Conservation (phyloP, 2,797 vertebrate species). For the Pygocentrus nattereri region DNA sequence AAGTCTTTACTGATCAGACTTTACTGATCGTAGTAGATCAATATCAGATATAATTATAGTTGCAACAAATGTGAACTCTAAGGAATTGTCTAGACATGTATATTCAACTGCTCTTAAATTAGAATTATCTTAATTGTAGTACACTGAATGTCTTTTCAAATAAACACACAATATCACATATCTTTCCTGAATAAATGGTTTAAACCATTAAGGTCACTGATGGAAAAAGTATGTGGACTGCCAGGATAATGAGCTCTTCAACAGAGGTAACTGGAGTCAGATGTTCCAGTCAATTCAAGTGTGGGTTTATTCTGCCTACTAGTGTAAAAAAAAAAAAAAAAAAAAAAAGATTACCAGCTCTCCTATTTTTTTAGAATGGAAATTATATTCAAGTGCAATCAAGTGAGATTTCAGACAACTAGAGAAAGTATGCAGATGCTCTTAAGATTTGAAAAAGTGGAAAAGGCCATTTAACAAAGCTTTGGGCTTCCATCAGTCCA, state of each 20-base stretch:
- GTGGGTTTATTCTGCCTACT: neutral
- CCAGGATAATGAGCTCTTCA: neutral
- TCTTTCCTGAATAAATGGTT: slow-evolving; percentile 6
- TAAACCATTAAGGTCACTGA: neutral
- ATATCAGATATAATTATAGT: no score
- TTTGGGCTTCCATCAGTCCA: neutral
- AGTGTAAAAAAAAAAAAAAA: no score
- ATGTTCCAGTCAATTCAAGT: neutral
- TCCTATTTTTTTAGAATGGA: no score
- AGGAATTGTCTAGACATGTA: no score
- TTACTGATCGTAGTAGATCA: neutral
- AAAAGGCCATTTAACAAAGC: neutral
- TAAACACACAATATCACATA: no score
- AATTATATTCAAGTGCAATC: neutral
- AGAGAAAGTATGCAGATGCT: neutral
- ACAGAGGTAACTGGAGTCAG: neutral
- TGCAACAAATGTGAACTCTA: no score
- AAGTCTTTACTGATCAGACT: neutral
- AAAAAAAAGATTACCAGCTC: neutral
- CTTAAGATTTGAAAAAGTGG: neutral
- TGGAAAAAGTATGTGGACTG: neutral
- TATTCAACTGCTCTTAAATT: no score
- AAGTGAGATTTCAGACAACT: neutral
- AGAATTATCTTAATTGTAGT: no score
- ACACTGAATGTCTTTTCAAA: neutral